Evolutionary conservation across 2,888 invertebrate genomes (phyloP), one percentile per base, ranked within the genome.

Genomic region (Cheiracanthium punctorium): DNA sequence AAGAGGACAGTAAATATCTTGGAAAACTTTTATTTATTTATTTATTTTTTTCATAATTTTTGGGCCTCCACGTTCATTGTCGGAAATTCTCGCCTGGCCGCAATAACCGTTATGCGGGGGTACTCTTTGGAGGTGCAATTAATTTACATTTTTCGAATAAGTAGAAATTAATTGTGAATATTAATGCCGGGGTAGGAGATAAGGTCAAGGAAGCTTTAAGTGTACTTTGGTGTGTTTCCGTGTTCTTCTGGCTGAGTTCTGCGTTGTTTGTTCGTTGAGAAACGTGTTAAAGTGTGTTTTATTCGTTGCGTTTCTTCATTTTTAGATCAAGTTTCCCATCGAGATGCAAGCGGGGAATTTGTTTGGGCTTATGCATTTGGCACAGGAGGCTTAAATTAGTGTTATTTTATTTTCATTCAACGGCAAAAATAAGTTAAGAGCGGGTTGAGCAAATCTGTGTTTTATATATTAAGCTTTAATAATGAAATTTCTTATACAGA

Each of bases 131-230:
- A 20, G 33, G 75, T 77, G 77, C 82, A 84, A 77, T 84, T 84
- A 84, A 84, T 77, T 84, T 84, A 64, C 77, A 84, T 84, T 84
- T 84, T 84, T 77, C 82, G 82, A 37, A 32, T 84, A 77, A 84
- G 82, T 77, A 64, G 82, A 84, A 84, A 77, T 84, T 84, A 84
- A 84, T 84, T 84, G 82, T 73, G 82, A 84, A 84, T 84, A 84
- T 84, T 84, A 84, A 77, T 77, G 77, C 71, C 82, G 77, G 30
- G 52, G 71, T 48, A 43, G 33, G 67, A 64, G 82, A 71, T 70
- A 33, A 64, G 76, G 76, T 84, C 77, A 84, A 84, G 77, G 32
- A 77, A 73, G 67, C 52, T 32, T 43, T 73, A 65, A 71, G 76
- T n/a, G 82, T 41, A 64, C 33, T 41, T 72, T 72, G 71, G 70